Evolutionary conservation across 2,797 vertebrate species (phyloP).

Genomic region (Macroramphosus scolopax): DNA sequence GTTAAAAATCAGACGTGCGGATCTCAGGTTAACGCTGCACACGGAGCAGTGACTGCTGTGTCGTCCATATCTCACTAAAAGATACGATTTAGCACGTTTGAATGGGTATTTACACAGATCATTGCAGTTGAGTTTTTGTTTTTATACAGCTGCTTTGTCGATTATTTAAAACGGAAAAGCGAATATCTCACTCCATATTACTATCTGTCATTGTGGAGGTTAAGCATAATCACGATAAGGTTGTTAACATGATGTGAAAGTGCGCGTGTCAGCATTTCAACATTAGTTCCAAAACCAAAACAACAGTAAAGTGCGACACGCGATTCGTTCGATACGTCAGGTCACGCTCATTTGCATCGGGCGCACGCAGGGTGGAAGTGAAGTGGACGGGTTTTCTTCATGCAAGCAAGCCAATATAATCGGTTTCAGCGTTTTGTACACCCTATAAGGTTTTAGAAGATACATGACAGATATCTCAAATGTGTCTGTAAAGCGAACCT

Average conservation of each 20-base stretch:
- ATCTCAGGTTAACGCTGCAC: background rate
- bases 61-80: background rate
- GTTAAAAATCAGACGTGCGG: background rate
- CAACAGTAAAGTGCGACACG: constrained; percentile 23
- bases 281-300: constrained; percentile 32
- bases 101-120: too few relatives aligned
- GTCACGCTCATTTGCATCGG: constrained; percentile 52
- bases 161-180: background rate
- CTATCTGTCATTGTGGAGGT: background rate
- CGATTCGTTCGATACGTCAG: constrained; percentile 50
- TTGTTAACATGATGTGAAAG: background rate
- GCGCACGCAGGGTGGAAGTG: constrained; percentile 59
- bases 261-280: background rate
- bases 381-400: constrained; percentile 31
- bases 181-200: background rate
- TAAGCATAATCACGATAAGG: background rate
- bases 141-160: background rate
- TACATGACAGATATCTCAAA: constrained; percentile 9
- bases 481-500: constrained; percentile 9
- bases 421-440: constrained; percentile 10
- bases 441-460: background rate
- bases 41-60: too few relatives aligned
- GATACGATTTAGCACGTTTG: too few relatives aligned
- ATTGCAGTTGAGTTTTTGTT: background rate
- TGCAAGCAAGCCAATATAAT: constrained; percentile 17